Conservation (phyloP, 2,888 invertebrate species). For the Danaus chrysippus region DNA sequence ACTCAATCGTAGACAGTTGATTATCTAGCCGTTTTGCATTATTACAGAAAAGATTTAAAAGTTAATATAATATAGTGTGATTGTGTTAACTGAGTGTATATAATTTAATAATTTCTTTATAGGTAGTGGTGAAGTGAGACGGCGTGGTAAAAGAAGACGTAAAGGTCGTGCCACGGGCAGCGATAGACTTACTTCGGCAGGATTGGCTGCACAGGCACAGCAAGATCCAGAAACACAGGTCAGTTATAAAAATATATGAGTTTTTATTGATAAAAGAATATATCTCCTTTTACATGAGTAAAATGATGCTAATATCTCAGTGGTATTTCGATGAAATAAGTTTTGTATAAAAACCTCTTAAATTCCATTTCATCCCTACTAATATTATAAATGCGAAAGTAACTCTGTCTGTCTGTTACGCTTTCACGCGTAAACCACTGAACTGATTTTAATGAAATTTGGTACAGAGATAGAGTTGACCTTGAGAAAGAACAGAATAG, state of each 20-base stretch:
- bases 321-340: background rate
- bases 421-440: no score
- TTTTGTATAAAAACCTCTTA: no score
- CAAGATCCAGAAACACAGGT: conserved; percentile 86
- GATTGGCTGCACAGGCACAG: conserved; percentile 67
- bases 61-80: background rate
- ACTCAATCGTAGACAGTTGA: no score
- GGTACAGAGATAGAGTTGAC: no score
- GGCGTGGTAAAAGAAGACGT: conserved; percentile 80
- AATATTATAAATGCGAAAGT: no score
- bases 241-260: background rate
- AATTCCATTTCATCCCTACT: no score
- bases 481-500: no score
- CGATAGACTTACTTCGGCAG: conserved; percentile 69
- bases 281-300: background rate
- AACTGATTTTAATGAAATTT: no score
- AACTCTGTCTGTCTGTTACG: no score
- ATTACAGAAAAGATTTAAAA: no score
- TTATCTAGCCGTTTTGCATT: no score
- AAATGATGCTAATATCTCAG: background rate
- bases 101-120: conserved; percentile 4
- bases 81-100: no score
- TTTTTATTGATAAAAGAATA: background rate
- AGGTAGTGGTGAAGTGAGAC: conserved; percentile 62
- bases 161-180: conserved; percentile 73